phyloP scores from a whole-genome alignment of 1,140 invertebrate genomes.

The Platorchestia sp. region DNA sequence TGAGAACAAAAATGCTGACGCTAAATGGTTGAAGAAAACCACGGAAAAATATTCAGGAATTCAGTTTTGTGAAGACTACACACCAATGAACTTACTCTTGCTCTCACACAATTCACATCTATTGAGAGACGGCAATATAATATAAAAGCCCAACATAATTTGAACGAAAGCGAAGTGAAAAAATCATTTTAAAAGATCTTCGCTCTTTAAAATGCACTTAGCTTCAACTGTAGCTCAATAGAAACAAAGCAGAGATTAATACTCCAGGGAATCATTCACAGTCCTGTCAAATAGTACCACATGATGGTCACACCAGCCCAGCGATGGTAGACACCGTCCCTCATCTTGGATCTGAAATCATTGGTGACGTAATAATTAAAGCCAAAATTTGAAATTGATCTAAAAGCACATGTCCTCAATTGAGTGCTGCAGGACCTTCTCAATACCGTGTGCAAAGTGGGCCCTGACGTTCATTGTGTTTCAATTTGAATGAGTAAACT shows the following conservation, averaged over 20 bases:
- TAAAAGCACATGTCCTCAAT: not conserved
- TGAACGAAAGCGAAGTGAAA: not conserved
- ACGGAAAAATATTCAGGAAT: not conserved
- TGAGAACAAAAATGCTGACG: no score
- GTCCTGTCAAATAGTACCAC: not conserved
- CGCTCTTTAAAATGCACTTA: not conserved
- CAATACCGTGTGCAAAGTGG: no score
- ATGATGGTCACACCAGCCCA: no score
- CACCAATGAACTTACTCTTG: not conserved
- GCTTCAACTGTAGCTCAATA: not conserved
- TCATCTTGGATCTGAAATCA: not conserved
- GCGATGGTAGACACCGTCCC: no score
- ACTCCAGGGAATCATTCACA: not conserved
- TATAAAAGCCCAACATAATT: not conserved
- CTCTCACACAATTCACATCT: not conserved
- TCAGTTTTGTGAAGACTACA: not conserved
- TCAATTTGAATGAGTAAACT: not conserved
- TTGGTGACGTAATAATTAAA: not conserved
- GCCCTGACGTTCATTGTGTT: no score
- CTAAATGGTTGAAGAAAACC: not conserved
- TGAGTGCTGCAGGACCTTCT: no score
- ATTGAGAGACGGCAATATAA: not conserved
- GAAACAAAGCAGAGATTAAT: not conserved
- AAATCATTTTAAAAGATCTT: not conserved
- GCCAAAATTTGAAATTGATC: not conserved